Base-by-base conservation (phyloP, 2,113 vertebrate genomes). In the Australoheros scitulus region DNA sequence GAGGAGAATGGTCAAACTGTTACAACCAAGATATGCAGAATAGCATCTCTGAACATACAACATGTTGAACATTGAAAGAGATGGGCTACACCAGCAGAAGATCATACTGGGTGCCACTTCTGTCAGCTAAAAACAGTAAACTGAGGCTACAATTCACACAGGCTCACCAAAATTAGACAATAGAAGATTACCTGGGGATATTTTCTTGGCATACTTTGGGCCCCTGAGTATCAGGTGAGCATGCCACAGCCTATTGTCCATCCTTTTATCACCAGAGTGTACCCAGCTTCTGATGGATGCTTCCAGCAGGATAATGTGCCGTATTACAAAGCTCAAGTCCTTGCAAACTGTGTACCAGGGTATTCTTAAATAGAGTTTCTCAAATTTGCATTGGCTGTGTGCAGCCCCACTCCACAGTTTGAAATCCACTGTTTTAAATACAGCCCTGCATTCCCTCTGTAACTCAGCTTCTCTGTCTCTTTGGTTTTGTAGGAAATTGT, bases 401-500 rank as follows among this genome's bases (percentile, higher is more conserved):
- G 43, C 41, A 26, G 64, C 15, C 43, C 24, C 41, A 52, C 17
- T 24, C 11, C 65, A 70, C 10, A 52, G 24, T 32, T 32, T 70
- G 15, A 70, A 43, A 70, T 50, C 47, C 22, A 29, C 29, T 29
- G 10, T 52, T 20, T 20, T 10, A 2, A 55, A 52, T 32, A 26
- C 47, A 52, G 32, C 6, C 2, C 15, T 52, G 4, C 22, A 13
- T 64, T 61, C 22, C 15, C 61, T 80, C 20, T 18, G 10, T 80
- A 34, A 87, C 63, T 17, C 43, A 17, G 17, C 7, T 32, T 86
- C 36, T 79, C 26, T 58, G 24, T 85, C 41, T 81, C 17, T 82
- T 15, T 36, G 59, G 9, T 82, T 86, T 83, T 94, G 24, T 95
- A 99, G 98, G 98, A 99, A 94, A 99, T 99, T 76, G 97, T 98